phyloP scores from a whole-genome alignment of 2,888 invertebrate genomes.

The Ectobius pallidus region DNA sequence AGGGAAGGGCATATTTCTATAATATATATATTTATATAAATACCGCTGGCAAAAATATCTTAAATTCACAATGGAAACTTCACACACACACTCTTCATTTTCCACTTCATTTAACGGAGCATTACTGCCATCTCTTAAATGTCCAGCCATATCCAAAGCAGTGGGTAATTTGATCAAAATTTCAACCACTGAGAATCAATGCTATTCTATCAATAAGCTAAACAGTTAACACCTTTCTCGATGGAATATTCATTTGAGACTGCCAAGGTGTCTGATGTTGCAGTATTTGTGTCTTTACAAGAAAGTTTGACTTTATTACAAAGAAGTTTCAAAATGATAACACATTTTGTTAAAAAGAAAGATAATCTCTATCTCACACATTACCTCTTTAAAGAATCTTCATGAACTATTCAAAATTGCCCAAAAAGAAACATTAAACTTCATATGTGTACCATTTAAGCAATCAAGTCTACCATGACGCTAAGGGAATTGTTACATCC shows the following conservation, averaged over 20 bases:
- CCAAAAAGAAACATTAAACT: too few species aligned
- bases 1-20: constrained; percentile 4
- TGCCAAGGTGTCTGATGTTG: too few species aligned
- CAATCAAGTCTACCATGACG: too few species aligned
- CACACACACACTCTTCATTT: constrained; percentile 30
- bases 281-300: too few species aligned
- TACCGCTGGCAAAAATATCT: constrained; percentile 32
- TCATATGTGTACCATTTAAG: too few species aligned
- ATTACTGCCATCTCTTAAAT: background rate
- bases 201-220: constrained; percentile 23
- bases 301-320: too few species aligned
- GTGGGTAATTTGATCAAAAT: background rate
- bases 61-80: constrained; percentile 29
- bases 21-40: constrained; percentile 30
- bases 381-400: too few species aligned
- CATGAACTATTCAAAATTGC: too few species aligned
- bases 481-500: too few species aligned
- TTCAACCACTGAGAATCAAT: constrained; percentile 6
- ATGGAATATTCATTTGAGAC: background rate
- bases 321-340: too few species aligned
- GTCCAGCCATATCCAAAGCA: constrained; percentile 7
- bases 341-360: too few species aligned
- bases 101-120: constrained; percentile 22
- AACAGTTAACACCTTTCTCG: background rate
- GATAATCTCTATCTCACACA: too few species aligned